A percentile compares a stretch with the other conserved stretches of the same genome.
These are phyloP conservation scores for Entomyzon cyanotis DNA, from an alignment of 2,113 vertebrate genomes.

Conservation along the genomic window DNA sequence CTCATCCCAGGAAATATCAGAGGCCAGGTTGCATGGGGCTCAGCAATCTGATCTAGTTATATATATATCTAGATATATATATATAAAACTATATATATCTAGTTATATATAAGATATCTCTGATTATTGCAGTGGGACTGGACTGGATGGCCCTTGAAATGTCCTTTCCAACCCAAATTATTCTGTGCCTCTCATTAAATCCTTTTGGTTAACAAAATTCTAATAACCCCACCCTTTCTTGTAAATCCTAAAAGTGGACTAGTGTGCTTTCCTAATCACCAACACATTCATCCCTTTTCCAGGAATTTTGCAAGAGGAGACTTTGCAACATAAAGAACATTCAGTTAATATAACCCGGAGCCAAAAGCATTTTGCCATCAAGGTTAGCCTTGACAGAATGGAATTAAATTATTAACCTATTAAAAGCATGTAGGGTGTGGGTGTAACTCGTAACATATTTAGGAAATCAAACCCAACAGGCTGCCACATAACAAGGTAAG, in stretches of 20 bases:
- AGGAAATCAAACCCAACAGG: not conserved
- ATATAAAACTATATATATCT: too few relatives aligned
- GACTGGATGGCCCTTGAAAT: too few relatives aligned
- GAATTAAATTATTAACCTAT: not conserved
- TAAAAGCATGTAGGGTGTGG: conserved; percentile 5
- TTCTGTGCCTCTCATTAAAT: not conserved
- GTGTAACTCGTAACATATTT: not conserved
- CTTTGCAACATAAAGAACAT: not conserved
- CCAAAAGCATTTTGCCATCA: not conserved
- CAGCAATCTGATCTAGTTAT: too few relatives aligned
- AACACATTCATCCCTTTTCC: not conserved
- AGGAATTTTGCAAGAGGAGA: not conserved
- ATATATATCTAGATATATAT: too few relatives aligned
- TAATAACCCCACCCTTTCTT: not conserved
- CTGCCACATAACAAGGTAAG: not conserved
- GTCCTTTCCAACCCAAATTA: not conserved
- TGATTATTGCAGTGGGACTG: too few relatives aligned
- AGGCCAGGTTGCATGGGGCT: too few relatives aligned
- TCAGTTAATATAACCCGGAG: not conserved
- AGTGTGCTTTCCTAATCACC: not conserved
- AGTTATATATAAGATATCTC: too few relatives aligned
- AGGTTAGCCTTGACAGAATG: not conserved
- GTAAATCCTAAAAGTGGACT: not conserved
- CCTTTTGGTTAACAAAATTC: not conserved
- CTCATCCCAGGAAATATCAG: too few relatives aligned